A percentile compares a stretch with the other conserved stretches of the same genome.
phyloP scores from a whole-genome alignment of 2,113 vertebrate species.

The Ginglymostoma cirratum region DNA sequence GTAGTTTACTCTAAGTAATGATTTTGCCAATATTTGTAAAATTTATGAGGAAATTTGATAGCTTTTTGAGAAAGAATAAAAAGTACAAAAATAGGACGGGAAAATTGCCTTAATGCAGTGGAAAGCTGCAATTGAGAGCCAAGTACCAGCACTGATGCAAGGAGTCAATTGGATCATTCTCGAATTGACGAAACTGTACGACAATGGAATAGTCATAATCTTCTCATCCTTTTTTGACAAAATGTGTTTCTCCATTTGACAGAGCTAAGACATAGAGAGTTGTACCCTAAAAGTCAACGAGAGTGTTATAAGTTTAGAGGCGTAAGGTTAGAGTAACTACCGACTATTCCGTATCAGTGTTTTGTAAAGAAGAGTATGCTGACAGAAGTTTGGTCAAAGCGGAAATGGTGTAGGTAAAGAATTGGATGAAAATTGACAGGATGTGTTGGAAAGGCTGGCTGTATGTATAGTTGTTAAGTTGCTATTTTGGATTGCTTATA shows the following conservation, averaged over 20 bases:
- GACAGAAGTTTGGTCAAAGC: no score
- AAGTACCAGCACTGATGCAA: not conserved
- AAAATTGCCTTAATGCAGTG: not conserved
- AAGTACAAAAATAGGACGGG: not conserved
- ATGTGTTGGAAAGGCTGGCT: no score
- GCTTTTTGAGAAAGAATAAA: not conserved
- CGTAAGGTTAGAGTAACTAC: no score
- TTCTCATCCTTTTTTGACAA: not conserved
- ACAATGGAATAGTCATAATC: not conserved
- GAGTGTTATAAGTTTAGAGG: no score
- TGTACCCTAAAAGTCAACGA: not conserved
- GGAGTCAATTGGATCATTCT: not conserved
- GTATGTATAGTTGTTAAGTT: no score
- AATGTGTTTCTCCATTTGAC: not conserved
- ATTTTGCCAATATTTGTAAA: not conserved
- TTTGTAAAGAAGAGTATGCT: no score
- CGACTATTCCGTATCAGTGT: no score
- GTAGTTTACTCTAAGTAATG: not conserved
- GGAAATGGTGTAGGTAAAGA: no score
- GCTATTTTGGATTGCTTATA: no score
- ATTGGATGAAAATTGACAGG: no score
- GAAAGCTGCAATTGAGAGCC: not conserved
- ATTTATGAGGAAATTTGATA: not conserved
- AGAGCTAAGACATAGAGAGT: not conserved
- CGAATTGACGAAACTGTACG: not conserved